Percentiles rank a stretch among this genome's conserved stretches.
These are phyloP conservation scores for Sitophilus oryzae DNA, from an alignment of 1,140 invertebrate genomes.

Conservation along the genomic window DNA sequence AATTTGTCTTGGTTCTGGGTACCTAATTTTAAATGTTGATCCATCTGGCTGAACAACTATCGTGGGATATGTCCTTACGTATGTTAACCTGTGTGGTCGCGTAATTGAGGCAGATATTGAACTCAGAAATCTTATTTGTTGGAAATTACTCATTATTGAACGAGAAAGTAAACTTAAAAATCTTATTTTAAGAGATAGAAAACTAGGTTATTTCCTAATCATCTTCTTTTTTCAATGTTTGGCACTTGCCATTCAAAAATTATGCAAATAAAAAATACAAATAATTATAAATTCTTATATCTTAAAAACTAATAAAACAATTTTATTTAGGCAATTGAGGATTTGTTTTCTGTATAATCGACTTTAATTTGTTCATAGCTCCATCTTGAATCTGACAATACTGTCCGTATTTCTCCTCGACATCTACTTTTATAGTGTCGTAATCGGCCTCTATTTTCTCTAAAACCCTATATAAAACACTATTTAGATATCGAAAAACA, in stretches of 20 bases:
- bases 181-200: too few relatives aligned
- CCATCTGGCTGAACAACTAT: slow-evolving; percentile 74
- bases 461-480: too few relatives aligned
- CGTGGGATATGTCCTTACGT: slow-evolving; percentile 45
- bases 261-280: too few relatives aligned
- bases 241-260: too few relatives aligned
- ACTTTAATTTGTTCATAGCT: not conserved
- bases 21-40: slow-evolving; percentile 72
- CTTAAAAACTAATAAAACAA: not conserved
- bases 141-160: too few relatives aligned
- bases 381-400: not conserved
- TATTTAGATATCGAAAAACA: too few relatives aligned
- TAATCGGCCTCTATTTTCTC: too few relatives aligned
- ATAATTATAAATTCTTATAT: too few relatives aligned
- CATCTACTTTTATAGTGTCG: not conserved
- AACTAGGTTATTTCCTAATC: too few relatives aligned
- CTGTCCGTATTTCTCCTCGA: not conserved
- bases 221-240: too few relatives aligned
- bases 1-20: slow-evolving; percentile 76
- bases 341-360: not conserved
- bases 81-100: slow-evolving; percentile 38
- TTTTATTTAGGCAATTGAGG: not conserved
- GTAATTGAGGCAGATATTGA: slow-evolving; percentile 40
- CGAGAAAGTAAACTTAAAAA: too few relatives aligned
- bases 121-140: slow-evolving; percentile 35